Conservation (phyloP, 2,888 invertebrate species). For the Microctonus brassicae region DNA sequence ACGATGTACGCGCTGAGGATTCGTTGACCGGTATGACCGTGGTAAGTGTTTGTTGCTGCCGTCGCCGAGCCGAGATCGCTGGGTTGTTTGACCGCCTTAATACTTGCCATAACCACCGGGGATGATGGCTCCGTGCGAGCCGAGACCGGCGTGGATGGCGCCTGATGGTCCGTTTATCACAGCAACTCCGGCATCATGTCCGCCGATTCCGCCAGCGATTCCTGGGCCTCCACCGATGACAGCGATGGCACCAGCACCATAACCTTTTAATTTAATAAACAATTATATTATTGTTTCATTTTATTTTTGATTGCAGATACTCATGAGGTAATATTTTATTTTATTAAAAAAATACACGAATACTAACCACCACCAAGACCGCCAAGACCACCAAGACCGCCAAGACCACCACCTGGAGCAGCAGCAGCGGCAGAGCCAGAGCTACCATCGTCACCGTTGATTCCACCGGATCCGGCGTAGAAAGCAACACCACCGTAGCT, state of each 20-base stretch:
- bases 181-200: conserved; percentile 68
- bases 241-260: conserved; percentile 66
- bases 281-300: too few relatives aligned
- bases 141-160: conserved; percentile 69
- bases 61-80: conserved; percentile 70
- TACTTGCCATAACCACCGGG: conserved; percentile 64
- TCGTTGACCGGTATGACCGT: conserved; percentile 67
- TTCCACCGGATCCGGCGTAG: conserved; percentile 66
- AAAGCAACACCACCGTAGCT: conserved; percentile 67
- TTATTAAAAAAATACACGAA: not conserved
- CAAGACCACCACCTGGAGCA: too few relatives aligned
- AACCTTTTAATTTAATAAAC: not conserved
- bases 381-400: conserved; percentile 48
- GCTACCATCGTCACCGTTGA: conserved; percentile 69
- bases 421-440: conserved; percentile 67
- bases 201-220: conserved; percentile 65
- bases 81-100: conserved; percentile 66
- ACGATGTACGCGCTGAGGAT: conserved; percentile 66
- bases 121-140: conserved; percentile 70
- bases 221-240: conserved; percentile 65
- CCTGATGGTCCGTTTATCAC: conserved; percentile 70
- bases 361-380: conserved; percentile 43
- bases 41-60: conserved; percentile 66
- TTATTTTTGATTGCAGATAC: too few relatives aligned
- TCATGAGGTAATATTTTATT: too few relatives aligned